Evolutionary conservation across 1,140 invertebrate genomes (phyloP).

Genomic region (Anastrepha obliqua): DNA sequence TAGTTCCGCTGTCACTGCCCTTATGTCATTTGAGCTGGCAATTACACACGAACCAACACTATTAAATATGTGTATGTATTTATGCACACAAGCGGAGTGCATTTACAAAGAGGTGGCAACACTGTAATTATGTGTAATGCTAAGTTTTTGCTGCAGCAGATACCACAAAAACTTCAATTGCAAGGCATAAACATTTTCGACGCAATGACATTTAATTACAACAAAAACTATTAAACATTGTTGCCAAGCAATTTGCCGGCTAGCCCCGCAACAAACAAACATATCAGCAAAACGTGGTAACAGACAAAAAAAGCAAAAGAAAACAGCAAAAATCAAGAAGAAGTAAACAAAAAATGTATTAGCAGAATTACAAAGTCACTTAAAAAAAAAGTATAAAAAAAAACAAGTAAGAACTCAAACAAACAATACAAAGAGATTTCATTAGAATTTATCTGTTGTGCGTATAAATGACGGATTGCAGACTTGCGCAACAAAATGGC

Average conservation of each 20-base stretch:
- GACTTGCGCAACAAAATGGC: conserved; percentile 43
- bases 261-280: not conserved
- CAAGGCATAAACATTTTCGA: not conserved
- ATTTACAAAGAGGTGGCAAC: conserved; percentile 24
- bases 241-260: conserved; percentile 1
- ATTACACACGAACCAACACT: not conserved
- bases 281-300: not conserved
- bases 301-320: not conserved
- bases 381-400: not conserved
- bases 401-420: not conserved
- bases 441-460: conserved; percentile 5
- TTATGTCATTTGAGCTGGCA: not conserved
- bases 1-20: conserved; percentile 9
- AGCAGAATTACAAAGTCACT: not conserved
- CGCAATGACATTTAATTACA: conserved; percentile 20
- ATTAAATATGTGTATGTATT: not conserved
- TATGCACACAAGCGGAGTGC: not conserved
- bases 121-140: conserved; percentile 43
- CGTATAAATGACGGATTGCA: conserved; percentile 49
- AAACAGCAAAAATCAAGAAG: not conserved
- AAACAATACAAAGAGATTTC: not conserved
- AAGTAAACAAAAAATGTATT: not conserved
- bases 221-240: not conserved
- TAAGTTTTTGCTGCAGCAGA: conserved; percentile 15
- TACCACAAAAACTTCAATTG: conserved; percentile 6